Percentiles rank a stretch among this genome's conserved stretches.
Evolutionary conservation across 2,113 vertebrate genomes (phyloP).

Genomic region (Sterrhoptilus dennistouni): DNA sequence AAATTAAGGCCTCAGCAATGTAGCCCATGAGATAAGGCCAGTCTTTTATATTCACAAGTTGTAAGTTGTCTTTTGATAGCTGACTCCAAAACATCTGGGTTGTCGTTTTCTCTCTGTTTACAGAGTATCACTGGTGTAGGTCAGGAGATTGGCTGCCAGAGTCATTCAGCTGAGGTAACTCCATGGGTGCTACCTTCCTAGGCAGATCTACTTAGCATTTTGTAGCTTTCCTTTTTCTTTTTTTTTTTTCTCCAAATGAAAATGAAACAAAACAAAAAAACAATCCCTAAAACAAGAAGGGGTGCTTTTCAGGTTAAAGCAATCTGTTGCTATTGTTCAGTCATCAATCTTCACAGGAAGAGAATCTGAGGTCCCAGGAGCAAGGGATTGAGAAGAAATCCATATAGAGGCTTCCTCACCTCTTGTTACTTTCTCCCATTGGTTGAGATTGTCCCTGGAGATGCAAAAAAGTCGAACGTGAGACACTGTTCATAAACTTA

Average conservation of each 20-base stretch:
- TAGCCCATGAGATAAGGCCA: constrained; percentile 72
- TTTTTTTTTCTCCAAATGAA: not conserved
- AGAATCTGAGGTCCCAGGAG: constrained; percentile 72
- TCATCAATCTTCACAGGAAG: constrained; percentile 87
- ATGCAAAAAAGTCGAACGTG: not conserved
- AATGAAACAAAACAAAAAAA: constrained; percentile 1
- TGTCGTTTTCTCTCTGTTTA: not conserved
- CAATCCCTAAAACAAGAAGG: constrained; percentile 9
- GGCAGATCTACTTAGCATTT: not conserved
- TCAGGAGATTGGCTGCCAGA: constrained; percentile 27
- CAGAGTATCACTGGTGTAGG: not conserved
- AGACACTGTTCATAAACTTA: not conserved
- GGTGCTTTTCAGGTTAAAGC: not conserved
- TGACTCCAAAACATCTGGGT: not conserved
- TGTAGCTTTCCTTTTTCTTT: constrained; percentile 39
- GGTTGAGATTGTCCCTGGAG: constrained; percentile 89
- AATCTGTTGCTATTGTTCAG: constrained; percentile 59
- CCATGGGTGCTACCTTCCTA: not conserved
- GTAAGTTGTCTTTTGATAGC: constrained; percentile 47
- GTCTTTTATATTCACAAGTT: constrained; percentile 71
- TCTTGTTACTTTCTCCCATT: constrained; percentile 92
- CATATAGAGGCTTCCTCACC: constrained; percentile 85
- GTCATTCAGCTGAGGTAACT: not conserved
- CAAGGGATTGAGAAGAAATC: constrained; percentile 52
- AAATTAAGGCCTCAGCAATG: constrained; percentile 82